phyloP scores from a whole-genome alignment of 2,113 vertebrate species.

The Hippocampus guttulatus region DNA sequence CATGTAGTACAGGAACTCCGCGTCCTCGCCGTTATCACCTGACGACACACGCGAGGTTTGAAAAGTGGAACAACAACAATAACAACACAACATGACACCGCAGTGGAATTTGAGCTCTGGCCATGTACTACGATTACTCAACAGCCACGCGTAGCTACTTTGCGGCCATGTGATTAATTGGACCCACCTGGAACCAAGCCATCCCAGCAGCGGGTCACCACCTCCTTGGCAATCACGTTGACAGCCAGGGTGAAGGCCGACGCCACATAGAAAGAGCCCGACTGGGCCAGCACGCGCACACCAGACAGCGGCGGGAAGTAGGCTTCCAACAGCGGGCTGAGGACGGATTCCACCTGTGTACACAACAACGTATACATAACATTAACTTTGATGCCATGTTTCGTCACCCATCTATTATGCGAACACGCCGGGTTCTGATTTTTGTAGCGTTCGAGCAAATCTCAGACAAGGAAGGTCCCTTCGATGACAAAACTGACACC shows the following conservation, averaged over 20 bases:
- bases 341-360: conserved; percentile 79
- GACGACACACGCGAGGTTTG: conserved; percentile 40
- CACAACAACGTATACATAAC: not conserved
- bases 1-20: conserved; percentile 89
- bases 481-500: not conserved
- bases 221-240: conserved; percentile 88
- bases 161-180: not conserved
- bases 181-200: conserved; percentile 76
- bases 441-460: not conserved
- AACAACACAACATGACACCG: not conserved
- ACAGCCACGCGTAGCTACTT: not conserved
- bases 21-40: conserved; percentile 77
- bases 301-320: conserved; percentile 90
- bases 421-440: not conserved
- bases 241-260: conserved; percentile 92
- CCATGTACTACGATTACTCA: not conserved
- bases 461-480: not conserved
- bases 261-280: conserved; percentile 88
- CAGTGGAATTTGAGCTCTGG: not conserved
- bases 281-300: conserved; percentile 87
- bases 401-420: not conserved
- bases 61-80: conserved; percentile 6
- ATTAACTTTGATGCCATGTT: not conserved
- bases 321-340: conserved; percentile 83
- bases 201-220: conserved; percentile 74